Evolutionary conservation across 2,888 invertebrate genomes (phyloP), one percentile per base, ranked within the genome.

Genomic region (Pediacus dermestoides): DNA sequence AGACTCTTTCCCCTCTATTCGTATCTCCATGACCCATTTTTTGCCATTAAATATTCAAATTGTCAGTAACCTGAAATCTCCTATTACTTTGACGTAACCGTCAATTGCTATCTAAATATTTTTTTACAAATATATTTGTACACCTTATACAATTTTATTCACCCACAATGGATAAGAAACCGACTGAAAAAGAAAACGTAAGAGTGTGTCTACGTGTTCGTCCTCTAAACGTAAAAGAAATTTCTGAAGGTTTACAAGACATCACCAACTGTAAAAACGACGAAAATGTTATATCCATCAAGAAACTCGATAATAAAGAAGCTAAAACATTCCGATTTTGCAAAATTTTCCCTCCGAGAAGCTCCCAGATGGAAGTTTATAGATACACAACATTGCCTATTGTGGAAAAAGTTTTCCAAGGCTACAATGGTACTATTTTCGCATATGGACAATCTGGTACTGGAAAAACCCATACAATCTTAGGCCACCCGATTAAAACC

Each of bases 391-490:
- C 96, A 0, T 78, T 91, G 26, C 94, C 94, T 0, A 92, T 97
- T 48, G 91, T 97, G 2, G 90, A 94, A 44, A 90, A 91, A 67
- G 93, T 95, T 1, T 73, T 97, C 2, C 85, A 83, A 52, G 95
- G 95, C 0, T 96, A 93, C 71, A 96, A 96, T 71, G 95, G 95
- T 48, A 85, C 84, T 0, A 87, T 89, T 52, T 80, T 88, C 62
- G 88, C 88, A 0, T 88, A 88, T 57, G 88, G 88, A 0, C 88
- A 88, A 70, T 88, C 88, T 0, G 96, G 96, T 10, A 96, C 95
- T 0, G 96, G 96, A 3, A 97, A 97, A 72, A 97, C 96, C 0
- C 94, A 87, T 68, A 97, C 96, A 0, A 96, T 97, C 94, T 88
- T 94, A 0, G 96, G 96, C 0, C 80, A 85, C 36, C 78, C 88